phyloP scores from a whole-genome alignment of 92 coral and sea anemone genomes.

The Heliopora coerulea region DNA sequence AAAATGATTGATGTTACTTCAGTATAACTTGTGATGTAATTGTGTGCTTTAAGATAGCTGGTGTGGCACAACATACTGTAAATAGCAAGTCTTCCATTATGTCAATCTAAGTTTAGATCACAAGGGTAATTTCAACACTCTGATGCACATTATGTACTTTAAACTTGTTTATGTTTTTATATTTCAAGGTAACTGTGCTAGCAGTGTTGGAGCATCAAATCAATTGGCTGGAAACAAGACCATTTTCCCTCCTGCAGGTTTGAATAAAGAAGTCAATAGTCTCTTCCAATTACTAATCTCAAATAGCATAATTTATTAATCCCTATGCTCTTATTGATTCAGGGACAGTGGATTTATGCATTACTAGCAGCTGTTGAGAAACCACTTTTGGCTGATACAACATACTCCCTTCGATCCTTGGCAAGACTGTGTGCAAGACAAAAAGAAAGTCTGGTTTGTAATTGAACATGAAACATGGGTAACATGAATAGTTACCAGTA shows the following conservation, averaged over 20 bases:
- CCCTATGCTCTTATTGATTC: background rate
- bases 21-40: too few relatives aligned
- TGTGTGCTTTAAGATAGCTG: too few relatives aligned
- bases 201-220: conserved; percentile 79
- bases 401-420: conserved; percentile 73
- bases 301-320: background rate
- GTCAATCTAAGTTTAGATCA: too few relatives aligned
- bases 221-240: conserved; percentile 72
- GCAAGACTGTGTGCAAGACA: conserved; percentile 81
- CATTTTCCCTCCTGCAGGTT: conserved; percentile 87
- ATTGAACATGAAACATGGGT: background rate
- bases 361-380: conserved; percentile 85
- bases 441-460: conserved; percentile 21
- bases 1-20: too few relatives aligned
- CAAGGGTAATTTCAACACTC: too few relatives aligned
- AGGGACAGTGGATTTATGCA: conserved; percentile 97
- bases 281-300: background rate
- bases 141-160: too few relatives aligned
- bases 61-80: too few relatives aligned
- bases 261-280: background rate
- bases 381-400: conserved; percentile 77
- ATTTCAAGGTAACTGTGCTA: conserved; percentile 65
- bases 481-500: background rate
- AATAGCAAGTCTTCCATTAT: too few relatives aligned
- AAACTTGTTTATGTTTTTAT: background rate